Evolutionary conservation across 1,140 invertebrate genomes (phyloP).

Genomic region (Phenacoccus solenopsis): DNA sequence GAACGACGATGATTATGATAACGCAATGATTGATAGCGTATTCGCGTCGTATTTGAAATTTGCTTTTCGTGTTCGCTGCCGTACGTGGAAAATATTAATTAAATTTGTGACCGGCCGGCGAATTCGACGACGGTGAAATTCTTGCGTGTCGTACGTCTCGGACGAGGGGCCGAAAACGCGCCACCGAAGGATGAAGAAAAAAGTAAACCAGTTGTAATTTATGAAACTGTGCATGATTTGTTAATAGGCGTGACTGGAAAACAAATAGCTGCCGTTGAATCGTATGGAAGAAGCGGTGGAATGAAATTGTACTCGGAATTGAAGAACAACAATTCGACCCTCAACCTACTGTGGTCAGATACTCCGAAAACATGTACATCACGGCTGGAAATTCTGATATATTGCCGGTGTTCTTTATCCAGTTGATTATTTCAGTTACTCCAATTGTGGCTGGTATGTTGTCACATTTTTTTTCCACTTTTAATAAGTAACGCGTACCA

Average conservation of each 20-base stretch:
- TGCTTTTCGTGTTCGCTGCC: too few relatives aligned
- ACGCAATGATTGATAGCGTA: too few relatives aligned
- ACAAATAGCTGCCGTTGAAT: background rate
- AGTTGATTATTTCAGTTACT: background rate
- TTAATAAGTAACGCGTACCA: too few relatives aligned
- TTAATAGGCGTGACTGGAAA: constrained; percentile 1
- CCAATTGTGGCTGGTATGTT: background rate
- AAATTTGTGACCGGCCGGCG: too few relatives aligned
- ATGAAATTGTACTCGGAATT: background rate
- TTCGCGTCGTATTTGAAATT: too few relatives aligned
- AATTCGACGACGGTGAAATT: too few relatives aligned
- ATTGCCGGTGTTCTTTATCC: background rate
- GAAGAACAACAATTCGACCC: constrained; percentile 8
- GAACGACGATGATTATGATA: background rate
- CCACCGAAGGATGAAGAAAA: too few relatives aligned
- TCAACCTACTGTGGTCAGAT: background rate
- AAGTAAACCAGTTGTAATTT: background rate
- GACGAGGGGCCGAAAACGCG: too few relatives aligned
- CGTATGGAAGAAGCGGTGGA: constrained; percentile 4
- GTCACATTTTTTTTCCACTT: background rate
- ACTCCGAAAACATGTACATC: background rate
- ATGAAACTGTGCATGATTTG: constrained; percentile 1
- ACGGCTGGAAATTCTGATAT: background rate
- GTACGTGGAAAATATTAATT: too few relatives aligned
- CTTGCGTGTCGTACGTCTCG: too few relatives aligned